These are phyloP conservation scores for Channallabes apus DNA, from an alignment of 2,797 vertebrate genomes.

Conservation along the genomic window DNA sequence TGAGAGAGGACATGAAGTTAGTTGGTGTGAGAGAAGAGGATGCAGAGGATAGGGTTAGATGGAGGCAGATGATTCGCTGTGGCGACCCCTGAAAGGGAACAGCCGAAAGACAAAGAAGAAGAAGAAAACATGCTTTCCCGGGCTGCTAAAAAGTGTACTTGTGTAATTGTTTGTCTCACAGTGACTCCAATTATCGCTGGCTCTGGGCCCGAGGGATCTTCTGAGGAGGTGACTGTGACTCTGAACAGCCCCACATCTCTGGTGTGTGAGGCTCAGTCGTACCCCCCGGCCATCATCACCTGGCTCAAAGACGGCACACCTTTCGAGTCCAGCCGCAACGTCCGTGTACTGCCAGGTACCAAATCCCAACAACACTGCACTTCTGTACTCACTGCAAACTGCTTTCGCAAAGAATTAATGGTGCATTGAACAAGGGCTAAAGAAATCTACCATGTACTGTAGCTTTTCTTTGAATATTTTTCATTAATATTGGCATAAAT, in stretches of 20 bases:
- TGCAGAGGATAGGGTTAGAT: too few species aligned
- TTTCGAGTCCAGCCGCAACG: constrained; percentile 82
- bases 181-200: constrained; percentile 90
- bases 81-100: too few species aligned
- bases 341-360: constrained; percentile 91
- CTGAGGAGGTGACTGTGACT: constrained; percentile 88
- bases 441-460: background rate
- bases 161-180: constrained; percentile 55
- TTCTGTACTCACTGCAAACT: background rate
- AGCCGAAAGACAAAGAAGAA: too few species aligned
- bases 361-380: too few species aligned
- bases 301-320: constrained; percentile 90
- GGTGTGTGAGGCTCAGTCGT: constrained; percentile 91
- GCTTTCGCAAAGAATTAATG: background rate
- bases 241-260: constrained; percentile 90
- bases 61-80: too few species aligned
- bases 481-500: background rate
- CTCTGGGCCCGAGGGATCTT: constrained; percentile 70
- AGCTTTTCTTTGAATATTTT: background rate
- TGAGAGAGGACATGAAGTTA: too few species aligned
- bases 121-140: too few species aligned
- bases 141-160: background rate
- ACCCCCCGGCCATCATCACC: constrained; percentile 87
- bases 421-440: background rate
- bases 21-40: too few species aligned